A percentile compares a stretch with the other conserved stretches of the same genome.
phyloP scores from a whole-genome alignment of 2,113 vertebrate species.

The Trichechus manatus region DNA sequence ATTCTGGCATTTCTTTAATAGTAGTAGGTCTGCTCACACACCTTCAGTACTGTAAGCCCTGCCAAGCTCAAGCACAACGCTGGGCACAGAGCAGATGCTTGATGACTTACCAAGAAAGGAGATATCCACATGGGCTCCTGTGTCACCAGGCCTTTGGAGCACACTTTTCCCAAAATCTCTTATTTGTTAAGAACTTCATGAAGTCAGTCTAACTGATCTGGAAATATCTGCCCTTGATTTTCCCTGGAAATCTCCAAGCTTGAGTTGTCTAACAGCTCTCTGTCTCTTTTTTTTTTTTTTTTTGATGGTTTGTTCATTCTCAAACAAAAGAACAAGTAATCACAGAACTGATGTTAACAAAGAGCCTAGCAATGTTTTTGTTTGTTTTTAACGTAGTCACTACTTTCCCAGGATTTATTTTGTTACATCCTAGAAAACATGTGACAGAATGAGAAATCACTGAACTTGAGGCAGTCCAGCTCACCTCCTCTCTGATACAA shows the following conservation, averaged over 20 bases:
- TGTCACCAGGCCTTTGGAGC: not conserved
- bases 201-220: not conserved
- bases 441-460: constrained; percentile 29
- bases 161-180: not conserved
- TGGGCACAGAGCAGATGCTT: not conserved
- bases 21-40: too few relatives aligned
- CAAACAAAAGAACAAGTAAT: constrained; percentile 27
- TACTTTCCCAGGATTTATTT: not conserved
- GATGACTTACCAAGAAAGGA: not conserved
- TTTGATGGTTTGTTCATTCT: not conserved
- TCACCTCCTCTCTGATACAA: not conserved
- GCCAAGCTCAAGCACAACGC: not conserved
- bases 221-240: not conserved
- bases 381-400: not conserved
- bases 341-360: constrained; percentile 43
- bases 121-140: too few relatives aligned
- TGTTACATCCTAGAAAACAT: not conserved
- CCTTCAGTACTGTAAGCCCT: not conserved
- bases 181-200: not conserved
- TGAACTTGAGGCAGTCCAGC: not conserved
- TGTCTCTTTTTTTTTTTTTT: not conserved
- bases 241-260: not conserved
- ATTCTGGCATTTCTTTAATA: not conserved
- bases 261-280: not conserved
- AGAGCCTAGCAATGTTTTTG: not conserved